Conservation (phyloP, 2,113 vertebrate species). For the Thinocorus orbignyianus region DNA sequence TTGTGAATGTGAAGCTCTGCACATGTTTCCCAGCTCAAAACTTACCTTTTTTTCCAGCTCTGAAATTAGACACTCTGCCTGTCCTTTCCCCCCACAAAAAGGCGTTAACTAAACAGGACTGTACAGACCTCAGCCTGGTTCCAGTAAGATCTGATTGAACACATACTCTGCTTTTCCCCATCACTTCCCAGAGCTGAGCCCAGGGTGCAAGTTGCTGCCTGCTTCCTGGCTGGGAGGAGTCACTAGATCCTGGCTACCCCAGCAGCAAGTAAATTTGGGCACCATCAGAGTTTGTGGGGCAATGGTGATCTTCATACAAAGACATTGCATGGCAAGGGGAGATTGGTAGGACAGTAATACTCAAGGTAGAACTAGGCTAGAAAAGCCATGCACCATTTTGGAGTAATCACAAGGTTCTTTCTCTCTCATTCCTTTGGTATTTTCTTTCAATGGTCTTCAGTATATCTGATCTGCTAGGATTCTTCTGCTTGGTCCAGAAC, state of each 20-base stretch:
- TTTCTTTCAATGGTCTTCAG: background rate
- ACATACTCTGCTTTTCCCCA: accelerated
- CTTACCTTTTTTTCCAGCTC: background rate
- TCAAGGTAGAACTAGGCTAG: background rate
- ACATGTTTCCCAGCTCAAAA: background rate
- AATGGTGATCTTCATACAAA: background rate
- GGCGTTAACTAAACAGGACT: background rate
- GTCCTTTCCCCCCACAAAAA: background rate
- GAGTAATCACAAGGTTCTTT: background rate
- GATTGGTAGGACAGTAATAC: background rate
- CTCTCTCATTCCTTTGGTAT: background rate
- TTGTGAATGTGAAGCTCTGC: background rate
- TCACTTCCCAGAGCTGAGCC: background rate
- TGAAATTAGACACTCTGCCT: background rate
- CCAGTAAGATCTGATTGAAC: background rate
- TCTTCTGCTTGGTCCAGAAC: background rate
- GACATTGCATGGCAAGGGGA: background rate
- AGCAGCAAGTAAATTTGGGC: background rate
- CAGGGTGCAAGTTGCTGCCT: background rate
- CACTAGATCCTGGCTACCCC: background rate
- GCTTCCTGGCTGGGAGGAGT: background rate
- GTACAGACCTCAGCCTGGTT: background rate
- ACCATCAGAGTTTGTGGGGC: background rate
- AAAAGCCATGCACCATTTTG: background rate
- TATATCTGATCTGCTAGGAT: background rate